A percentile compares a stretch with the other conserved stretches of the same genome.
These are phyloP conservation scores for Melieria omissa DNA, from an alignment of 2,888 invertebrate species.

Conservation along the genomic window DNA sequence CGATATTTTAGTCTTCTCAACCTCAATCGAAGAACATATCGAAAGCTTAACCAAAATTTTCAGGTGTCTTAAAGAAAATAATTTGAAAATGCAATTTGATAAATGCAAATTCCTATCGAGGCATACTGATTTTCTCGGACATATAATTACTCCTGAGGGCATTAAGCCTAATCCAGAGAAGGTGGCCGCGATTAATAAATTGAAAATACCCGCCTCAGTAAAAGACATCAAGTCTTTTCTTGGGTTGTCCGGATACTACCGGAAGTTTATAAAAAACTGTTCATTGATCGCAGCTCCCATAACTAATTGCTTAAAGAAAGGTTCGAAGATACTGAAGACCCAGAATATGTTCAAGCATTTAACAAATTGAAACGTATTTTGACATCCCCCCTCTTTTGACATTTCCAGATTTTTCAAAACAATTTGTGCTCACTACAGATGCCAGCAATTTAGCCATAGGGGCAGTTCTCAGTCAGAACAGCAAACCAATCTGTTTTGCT, in stretches of 20 bases:
- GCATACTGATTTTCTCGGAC: constrained; percentile 27
- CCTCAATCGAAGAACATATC: too few species aligned
- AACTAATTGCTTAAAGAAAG: constrained; percentile 34
- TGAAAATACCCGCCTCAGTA: not conserved
- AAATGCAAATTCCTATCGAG: constrained; percentile 25
- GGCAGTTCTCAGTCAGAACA: constrained; percentile 49
- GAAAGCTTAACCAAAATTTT: too few species aligned
- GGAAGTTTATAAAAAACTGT: constrained; percentile 3
- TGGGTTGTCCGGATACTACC: not conserved
- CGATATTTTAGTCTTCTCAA: too few species aligned
- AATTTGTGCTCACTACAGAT: constrained; percentile 28
- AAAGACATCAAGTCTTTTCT: too few species aligned
- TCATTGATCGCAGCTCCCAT: constrained; percentile 26
- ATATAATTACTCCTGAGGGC: not conserved
- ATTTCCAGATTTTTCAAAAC: constrained; percentile 37
- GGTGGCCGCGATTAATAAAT: not conserved
- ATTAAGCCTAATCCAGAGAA: too few species aligned
- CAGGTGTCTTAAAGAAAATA: too few species aligned
- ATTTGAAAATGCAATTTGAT: not conserved
- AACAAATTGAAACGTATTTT: constrained; percentile 31
- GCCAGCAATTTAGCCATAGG: constrained; percentile 50
- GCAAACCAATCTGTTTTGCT: constrained; percentile 39
- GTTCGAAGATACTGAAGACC: constrained; percentile 24
- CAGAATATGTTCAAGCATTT: constrained; percentile 33
- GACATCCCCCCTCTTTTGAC: constrained; percentile 29